Evolutionary conservation across 2,797 vertebrate species (phyloP), one percentile per base, ranked within the genome.

Genomic region (Megalops cyprinoides): DNA sequence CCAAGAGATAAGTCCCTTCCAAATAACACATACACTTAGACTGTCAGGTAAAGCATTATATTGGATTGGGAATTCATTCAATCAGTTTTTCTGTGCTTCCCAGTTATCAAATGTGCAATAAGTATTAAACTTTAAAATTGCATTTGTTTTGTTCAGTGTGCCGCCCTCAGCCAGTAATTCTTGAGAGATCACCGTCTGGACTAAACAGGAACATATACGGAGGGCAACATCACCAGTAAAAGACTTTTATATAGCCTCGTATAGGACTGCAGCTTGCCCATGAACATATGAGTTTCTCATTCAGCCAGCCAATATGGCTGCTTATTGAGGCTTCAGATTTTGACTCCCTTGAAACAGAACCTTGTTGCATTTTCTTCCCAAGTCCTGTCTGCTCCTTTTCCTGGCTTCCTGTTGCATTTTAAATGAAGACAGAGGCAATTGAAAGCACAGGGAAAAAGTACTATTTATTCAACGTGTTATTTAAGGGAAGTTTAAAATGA

Each of bases 161-260:
- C 37, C 53, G 84, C 77, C 80, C 69, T 74, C 78, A 87, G 79
- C 83, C 84, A 77, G 73, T 23, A 79, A 84, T 62, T 83, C 74
- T 73, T 82, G 55, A 87, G 89, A 88, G 86, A 79, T 91, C 84
- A 86, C 69, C 76, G 25, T 81, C 84, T 79, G 78, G 80, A 82
- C 81, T 84, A 80, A 85, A 87, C 82, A 86, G 56, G 88, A 87
- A 77, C 82, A 87, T 84, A 77, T 37, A 42, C 56, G 39, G 62
- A 34, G 62, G 31, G 39, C 58, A 73, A 55, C 20, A 79, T 80
- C 77, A 80, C 74, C 85, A 83, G 79, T 82, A 77, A 84, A 79
- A n/a, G 65, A 56, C 73, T 88, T 90, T 88, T 88, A 80, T 62
- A 73, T 28, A 31, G 15, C 25, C 74, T 34, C 37, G 73, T 65